Base-by-base conservation (phyloP, 2,888 invertebrate genomes). In the Caenorhabditis sinica region DNA sequence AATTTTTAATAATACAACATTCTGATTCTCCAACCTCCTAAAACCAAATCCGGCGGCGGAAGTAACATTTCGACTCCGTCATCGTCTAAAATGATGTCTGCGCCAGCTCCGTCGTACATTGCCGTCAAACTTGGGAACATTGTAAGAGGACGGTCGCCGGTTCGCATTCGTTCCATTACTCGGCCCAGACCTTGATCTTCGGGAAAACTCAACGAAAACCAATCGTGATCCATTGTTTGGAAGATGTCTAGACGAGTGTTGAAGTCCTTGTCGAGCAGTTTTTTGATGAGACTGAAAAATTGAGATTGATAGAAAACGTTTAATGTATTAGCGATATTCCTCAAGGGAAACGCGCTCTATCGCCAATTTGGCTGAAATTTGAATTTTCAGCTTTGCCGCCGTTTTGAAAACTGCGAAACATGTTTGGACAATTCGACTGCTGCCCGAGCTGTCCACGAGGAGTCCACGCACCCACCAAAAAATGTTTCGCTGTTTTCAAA, bases 121-220 rank as follows among this genome's bases (percentile, higher is more conserved):
- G 43, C 56, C 11, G 33, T 15, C 53, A 84, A 45, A 15, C 69
- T 63, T n/a, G 80, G 80, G 2, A 65, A 5, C 75, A 84, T 76
- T 25, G 85, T 85, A n/a, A 85, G 25, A 3, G 85, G 85, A 11
- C 85, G 66, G 33, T 76, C 60, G 15, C 85, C 85, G 0, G 81
- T 82, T 40, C 80, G 45, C 76, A 85, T 82, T 63, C 85, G 43
- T 49, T 85, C 85, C 77, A 81, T 81, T 13, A 82, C 69, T 25
- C 77, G 56, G 8, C 85, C 85, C 2, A 85, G 68, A 3, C 85
- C 85, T 77, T 85, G 73, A 25, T 85, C 85, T 72, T 80, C 56
- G 15, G 56, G 51, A 15, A 71, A 68, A 30, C 5, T 28, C 15
- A 30, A 33, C 13, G 2, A 5, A 6, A 36, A 36, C 56, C 28